Evolutionary conservation across 30 jellyfish, hydroid and myxozoan species (phyloP), one percentile per base, ranked within the genome.

Genomic region (Aurelia aurita complex sp. Pacific): DNA sequence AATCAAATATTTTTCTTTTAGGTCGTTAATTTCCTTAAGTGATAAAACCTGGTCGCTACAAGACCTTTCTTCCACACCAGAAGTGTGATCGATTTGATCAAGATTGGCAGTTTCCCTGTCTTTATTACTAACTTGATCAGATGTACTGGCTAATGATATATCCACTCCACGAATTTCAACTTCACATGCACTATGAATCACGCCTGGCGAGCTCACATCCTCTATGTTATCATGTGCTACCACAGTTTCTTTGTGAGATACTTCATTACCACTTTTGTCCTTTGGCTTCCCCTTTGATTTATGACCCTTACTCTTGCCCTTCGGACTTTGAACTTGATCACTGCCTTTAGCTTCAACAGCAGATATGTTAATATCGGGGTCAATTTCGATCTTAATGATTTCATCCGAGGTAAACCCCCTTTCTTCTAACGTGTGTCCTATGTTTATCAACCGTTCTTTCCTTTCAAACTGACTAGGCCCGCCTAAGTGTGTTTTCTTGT

Each of bases 381-480:
- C 85, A n/a, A 67, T 64, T 61, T 74, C 87, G 7, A 82, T 19
- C 57, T 77, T 78, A 6, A 76, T 77, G 2, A 70, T 57, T 10
- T 65, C 80, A 51, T 70, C 79, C 8, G 91, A 80, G 0, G 57
- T 59, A 7, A 9, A 74, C 6, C 73, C 83, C 19, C 34, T 76
- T 50, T 77, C 90, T 29, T 78, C 90, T 59, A 62, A 59, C 17
- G 85, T 77, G 14, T 82, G 90, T 2, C 79, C 33, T 40, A 87
- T 72, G 73, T 75, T 67, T 19, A 50, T 64, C 57, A 86, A 60
- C 35, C 96, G 33, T 65, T 86, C 91, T 62, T 86, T 72, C 42
- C 98, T 81, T 65, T 80, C 95, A 32, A 61, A 23, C 43, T 75
- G 90, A 79, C 96, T 76, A 53, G 90, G 96, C 52, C 96, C 98